Percentiles rank a stretch among this genome's conserved stretches.
Evolutionary conservation across 2,888 invertebrate species (phyloP).

Genomic region (Caenorhabditis sp.): DNA sequence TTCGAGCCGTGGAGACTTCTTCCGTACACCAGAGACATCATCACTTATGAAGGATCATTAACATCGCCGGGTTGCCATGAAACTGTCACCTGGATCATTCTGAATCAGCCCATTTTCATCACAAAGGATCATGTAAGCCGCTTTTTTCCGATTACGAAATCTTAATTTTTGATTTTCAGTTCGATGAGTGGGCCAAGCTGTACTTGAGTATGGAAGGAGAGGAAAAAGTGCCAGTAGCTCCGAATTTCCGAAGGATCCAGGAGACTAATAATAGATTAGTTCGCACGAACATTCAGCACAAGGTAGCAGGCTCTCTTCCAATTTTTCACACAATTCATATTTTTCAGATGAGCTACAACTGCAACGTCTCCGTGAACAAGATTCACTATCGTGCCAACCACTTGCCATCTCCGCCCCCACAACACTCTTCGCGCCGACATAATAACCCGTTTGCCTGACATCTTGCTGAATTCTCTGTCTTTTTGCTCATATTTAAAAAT

Average conservation of each 20-base stretch:
- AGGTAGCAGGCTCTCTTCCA: constrained; percentile 23
- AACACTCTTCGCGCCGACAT: constrained; percentile 34
- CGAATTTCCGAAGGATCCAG: constrained; percentile 95
- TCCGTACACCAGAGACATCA: constrained; percentile 73
- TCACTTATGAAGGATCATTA: constrained; percentile 88
- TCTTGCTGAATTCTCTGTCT: constrained; percentile 11
- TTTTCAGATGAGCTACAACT: constrained; percentile 58
- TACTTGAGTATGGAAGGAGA: constrained; percentile 63
- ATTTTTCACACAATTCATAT: not conserved
- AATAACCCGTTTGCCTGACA: constrained; percentile 46
- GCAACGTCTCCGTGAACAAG: constrained; percentile 53
- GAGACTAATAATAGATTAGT: constrained; percentile 94
- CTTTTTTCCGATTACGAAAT: no score
- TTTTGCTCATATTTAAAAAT: constrained; percentile 26
- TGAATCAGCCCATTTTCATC: constrained; percentile 98
- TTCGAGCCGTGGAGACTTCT: constrained; percentile 75
- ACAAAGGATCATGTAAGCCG: constrained; percentile 92
- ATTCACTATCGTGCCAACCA: constrained; percentile 59
- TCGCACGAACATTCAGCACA: constrained; percentile 97
- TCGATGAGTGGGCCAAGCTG: constrained; percentile 71
- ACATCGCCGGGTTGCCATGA: constrained; percentile 89
- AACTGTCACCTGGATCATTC: constrained; percentile 92
- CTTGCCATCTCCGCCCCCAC: constrained; percentile 10
- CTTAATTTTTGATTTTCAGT: constrained; percentile 63
- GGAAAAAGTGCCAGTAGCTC: constrained; percentile 87